A percentile compares a stretch with the other conserved stretches of the same genome.
These are phyloP conservation scores for Hypomecis atomaria DNA, from an alignment of 2,888 invertebrate species.

Conservation along the genomic window DNA sequence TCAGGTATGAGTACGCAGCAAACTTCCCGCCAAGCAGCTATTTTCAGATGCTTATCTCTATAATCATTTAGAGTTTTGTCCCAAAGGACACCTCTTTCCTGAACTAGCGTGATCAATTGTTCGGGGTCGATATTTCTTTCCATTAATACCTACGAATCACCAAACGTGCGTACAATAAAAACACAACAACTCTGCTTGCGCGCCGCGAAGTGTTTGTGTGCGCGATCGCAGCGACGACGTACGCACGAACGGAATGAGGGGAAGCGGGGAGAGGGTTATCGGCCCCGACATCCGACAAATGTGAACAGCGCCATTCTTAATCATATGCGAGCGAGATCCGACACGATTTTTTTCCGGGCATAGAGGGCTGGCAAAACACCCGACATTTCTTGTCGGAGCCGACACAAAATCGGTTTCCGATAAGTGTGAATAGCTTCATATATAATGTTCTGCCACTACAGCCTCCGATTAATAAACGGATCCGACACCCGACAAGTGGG, in stretches of 20 bases:
- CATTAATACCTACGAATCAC: constrained; percentile 10
- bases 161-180: constrained; percentile 10
- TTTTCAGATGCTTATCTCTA: constrained; percentile 32
- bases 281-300: neutral
- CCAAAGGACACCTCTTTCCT: constrained; percentile 32
- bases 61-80: constrained; percentile 36
- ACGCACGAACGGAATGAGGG: constrained; percentile 18
- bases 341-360: constrained; percentile 27
- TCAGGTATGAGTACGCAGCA: constrained; percentile 30
- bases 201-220: constrained; percentile 10
- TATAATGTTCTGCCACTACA: constrained; percentile 12
- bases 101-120: constrained; percentile 28
- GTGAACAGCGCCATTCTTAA: constrained; percentile 8
- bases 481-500: constrained; percentile 12
- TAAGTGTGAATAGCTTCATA: constrained; percentile 17
- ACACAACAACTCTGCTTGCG: constrained; percentile 17
- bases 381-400: constrained; percentile 9
- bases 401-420: constrained; percentile 15
- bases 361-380: constrained; percentile 21
- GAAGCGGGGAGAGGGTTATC: constrained; percentile 3
- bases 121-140: constrained; percentile 33
- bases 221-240: constrained; percentile 11
- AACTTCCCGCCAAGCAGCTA: constrained; percentile 39
- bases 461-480: constrained; percentile 3
- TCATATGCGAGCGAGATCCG: constrained; percentile 26